Evolutionary conservation across 1,140 invertebrate species (phyloP), one percentile per base, ranked within the genome.

Genomic region (Pentalonia nigronervosa): DNA sequence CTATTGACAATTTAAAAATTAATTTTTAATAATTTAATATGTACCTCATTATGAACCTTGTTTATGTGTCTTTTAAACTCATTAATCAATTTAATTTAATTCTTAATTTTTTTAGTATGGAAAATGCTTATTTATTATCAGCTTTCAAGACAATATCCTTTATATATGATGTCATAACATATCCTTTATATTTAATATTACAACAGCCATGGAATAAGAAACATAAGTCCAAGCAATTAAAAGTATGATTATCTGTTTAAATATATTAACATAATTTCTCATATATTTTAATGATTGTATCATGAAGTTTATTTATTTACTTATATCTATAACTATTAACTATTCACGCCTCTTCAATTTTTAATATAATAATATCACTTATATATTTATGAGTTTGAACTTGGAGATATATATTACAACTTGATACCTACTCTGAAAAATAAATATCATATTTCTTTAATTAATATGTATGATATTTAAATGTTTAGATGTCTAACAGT

Each of bases 81-180:
- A 36, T 36, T 56, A 25, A 56, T 45, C 45, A n/a, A 20, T 47
- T 76, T 7, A n/a, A 87, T 45, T 34, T 3, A 34, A 56, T 25
- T 89, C 4, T 56, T 89, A 11, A 36, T 81, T 91, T 81, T 93
- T 93, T 93, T n/a, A 93, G 91, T n/a, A 93, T 93, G 91, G 91
- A 93, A 93, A 93, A 93, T 56, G 34, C 23, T 36, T 81, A 48
- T 83, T 84, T 93, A 84, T 84, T 93, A 7, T 84, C 91, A 36
- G 97, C 97, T 92, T 96, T 98, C 94, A 97, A 97, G 95, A 97
- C 97, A 41, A 95, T 98, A 90, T 97, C 97, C 93, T 97, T 98
- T 94, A 96, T 99, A 93, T 99, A 97, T 95, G 98, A 99, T 95
- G 96, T 99, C 94, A 95, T 99, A 94, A 98, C 98, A 88, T 98